Base-by-base conservation (phyloP, 1,140 invertebrate genomes). In the Drosophila bipectinata region DNA sequence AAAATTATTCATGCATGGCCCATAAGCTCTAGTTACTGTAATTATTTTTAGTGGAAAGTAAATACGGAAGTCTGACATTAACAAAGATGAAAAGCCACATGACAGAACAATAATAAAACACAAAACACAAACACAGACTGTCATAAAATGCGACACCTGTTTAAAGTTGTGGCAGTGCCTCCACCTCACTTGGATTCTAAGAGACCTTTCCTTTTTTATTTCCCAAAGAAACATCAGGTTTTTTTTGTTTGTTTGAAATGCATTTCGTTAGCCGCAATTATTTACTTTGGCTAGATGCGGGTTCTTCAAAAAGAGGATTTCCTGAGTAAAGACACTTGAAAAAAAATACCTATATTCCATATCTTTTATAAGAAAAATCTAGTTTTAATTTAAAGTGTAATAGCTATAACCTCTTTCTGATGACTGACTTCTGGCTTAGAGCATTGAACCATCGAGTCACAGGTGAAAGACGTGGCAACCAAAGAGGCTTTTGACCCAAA, bases 91-190 rank as follows among this genome's bases (percentile, higher is more conserved):
- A 44, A 39, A 24, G 41, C 48, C 45, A 45, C 57, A 66, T 66
- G 39, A 21, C 26, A 52, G 51, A 77, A 55, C 32, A 67, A 64
- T 15, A 57, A 64, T 61, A 60, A 21, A 9, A 64, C 60, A 48
- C 51, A 59, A 53, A 62, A 64, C 52, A 69, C 26, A 28, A 28
- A 28, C 26, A 28, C 56, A 77, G 53, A 69, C 47, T 64, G 63
- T 68, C 66, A 57, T 68, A 68, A 68, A 69, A 56, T 56, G 66
- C 51, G 51, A 72, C 64, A 80, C 81, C 77, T 84, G 80, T 80
- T 68, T 55, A 67, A 84, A 72, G 80, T 64, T 61, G 62, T 52
- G 80, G 73, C 62, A 69, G 58, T 55, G 48, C 58, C 47, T 53
- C 9, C 28, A 0, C 30, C n/a, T 18, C 6, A 10, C 18, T 14